phyloP scores from a whole-genome alignment of 2,888 invertebrate genomes.

The Epistrophe grossulariae region DNA sequence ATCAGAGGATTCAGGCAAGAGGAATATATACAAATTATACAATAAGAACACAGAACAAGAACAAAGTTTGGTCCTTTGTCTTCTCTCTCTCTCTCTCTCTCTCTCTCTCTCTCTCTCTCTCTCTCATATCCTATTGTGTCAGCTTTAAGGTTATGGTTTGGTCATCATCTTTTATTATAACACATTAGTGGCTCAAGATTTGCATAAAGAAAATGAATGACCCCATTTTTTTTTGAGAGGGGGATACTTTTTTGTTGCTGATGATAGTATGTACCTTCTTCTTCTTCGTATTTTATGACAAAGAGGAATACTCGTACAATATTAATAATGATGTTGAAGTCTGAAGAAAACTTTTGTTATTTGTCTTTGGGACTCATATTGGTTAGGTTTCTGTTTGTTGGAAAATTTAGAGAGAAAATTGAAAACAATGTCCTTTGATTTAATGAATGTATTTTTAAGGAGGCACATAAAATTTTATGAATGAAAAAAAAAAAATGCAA shows the following conservation, averaged over 20 bases:
- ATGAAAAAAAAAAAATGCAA: neutral
- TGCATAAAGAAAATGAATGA: slow-evolving; percentile 57
- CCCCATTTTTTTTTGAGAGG: slow-evolving; percentile 52
- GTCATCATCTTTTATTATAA: slow-evolving; percentile 68
- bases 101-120: neutral
- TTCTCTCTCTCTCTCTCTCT: neutral
- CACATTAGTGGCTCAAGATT: slow-evolving; percentile 68
- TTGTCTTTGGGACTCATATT: slow-evolving; percentile 24
- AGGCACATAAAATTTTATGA: neutral
- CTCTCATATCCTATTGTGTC: neutral
- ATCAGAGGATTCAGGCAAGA: neutral
- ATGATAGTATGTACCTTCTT: too few relatives aligned
- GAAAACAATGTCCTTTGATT: slow-evolving; percentile 25
- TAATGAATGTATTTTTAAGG: slow-evolving; percentile 19
- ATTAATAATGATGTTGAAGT: slow-evolving; percentile 48
- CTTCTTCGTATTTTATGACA: slow-evolving; percentile 4
- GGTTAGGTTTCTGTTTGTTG: slow-evolving; percentile 9
- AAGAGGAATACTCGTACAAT: slow-evolving; percentile 20
- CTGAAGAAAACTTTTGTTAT: slow-evolving; percentile 35
- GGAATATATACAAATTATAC: neutral
- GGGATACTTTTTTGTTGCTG: neutral
- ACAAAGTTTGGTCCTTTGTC: slow-evolving; percentile 28
- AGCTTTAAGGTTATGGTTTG: slow-evolving; percentile 27
- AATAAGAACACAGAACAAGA: neutral
- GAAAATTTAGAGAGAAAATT: slow-evolving; percentile 6